A percentile compares a stretch with the other conserved stretches of the same genome.
These are phyloP conservation scores for Chloropsis cyanopogon DNA, from an alignment of 2,113 vertebrate species.

Conservation along the genomic window DNA sequence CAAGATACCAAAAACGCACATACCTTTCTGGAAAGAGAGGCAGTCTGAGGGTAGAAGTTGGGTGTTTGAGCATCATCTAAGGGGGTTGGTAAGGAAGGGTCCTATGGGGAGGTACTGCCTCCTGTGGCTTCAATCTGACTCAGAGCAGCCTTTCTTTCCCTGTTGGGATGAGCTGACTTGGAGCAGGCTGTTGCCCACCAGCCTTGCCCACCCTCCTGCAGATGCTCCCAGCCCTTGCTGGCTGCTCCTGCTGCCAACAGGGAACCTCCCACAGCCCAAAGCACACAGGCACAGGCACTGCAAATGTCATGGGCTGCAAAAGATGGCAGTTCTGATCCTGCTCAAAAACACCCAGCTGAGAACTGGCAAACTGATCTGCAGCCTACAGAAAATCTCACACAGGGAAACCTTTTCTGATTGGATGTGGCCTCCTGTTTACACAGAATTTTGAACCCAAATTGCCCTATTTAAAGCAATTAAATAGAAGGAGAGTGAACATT, in stretches of 20 bases:
- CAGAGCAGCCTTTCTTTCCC: background rate
- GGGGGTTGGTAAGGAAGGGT: background rate
- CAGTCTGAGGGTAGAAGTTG: background rate
- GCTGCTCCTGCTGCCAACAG: background rate
- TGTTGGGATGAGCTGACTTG: background rate
- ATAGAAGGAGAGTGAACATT: background rate
- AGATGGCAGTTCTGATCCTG: background rate
- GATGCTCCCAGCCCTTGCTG: conserved; percentile 17
- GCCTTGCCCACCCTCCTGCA: background rate
- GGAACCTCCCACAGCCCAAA: conserved; percentile 1
- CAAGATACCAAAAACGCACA: background rate
- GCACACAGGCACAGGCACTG: background rate
- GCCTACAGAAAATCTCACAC: background rate
- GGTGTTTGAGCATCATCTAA: background rate
- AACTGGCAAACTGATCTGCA: conserved; percentile 20
- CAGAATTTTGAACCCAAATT: background rate
- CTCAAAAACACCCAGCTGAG: conserved; percentile 12
- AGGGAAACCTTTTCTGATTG: background rate
- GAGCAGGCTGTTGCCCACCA: background rate
- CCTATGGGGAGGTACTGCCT: background rate
- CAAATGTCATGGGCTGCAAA: conserved; percentile 46
- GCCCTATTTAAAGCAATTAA: background rate
- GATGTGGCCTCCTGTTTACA: background rate
- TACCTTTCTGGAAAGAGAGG: background rate
- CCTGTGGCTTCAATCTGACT: background rate